Evolutionary conservation across 2,113 vertebrate species (phyloP), one percentile per base, ranked within the genome.

Genomic region (Corydoras maculifer): DNA sequence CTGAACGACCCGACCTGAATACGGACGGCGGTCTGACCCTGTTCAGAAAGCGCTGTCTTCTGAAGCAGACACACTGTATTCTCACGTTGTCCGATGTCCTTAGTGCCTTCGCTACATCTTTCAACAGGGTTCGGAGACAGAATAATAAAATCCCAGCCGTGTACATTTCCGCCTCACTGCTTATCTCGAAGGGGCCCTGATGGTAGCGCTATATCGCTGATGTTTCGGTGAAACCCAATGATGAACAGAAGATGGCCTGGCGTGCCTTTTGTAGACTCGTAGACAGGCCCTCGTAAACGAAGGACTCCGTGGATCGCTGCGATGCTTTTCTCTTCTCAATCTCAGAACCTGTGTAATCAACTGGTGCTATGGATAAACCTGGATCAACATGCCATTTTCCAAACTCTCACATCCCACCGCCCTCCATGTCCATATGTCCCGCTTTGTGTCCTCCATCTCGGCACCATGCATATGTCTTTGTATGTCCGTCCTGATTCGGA

Each of bases 301-400:
- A 85, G 80, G 82, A 82, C 84, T 78, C 77, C 76, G 71, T 82
- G 87, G 86, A 86, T 82, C 85, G 65, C 76, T 87, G 83, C 84
- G 84, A 76, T 86, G 74, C 88, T 90, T 74, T 90, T 91, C 88
- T 90, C 90, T 90, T 91, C 90, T 90, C 90, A 89, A 89, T 87
- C 87, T 90, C 88, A 90, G 88, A 90, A 90, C 90, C 85, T 83
- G 86, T 82, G 85, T 86, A 82, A 86, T 79, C 79, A 87, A 90
- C 85, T 88, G 89, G 90, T 91, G 89, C 89, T 91, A 89, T 83
- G 87, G 80, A 87, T 68, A 4, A 72, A 43, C 76, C 83, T 83
- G 85, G 85, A 83, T 82, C 3, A 43, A 43, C 35, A 43, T 43
- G 35, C 35, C 35, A 81, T 87, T 84, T 83, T 80, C 82, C 77